Evolutionary conservation across 2,888 invertebrate genomes (phyloP).

Genomic region (Alsophila aescularia): DNA sequence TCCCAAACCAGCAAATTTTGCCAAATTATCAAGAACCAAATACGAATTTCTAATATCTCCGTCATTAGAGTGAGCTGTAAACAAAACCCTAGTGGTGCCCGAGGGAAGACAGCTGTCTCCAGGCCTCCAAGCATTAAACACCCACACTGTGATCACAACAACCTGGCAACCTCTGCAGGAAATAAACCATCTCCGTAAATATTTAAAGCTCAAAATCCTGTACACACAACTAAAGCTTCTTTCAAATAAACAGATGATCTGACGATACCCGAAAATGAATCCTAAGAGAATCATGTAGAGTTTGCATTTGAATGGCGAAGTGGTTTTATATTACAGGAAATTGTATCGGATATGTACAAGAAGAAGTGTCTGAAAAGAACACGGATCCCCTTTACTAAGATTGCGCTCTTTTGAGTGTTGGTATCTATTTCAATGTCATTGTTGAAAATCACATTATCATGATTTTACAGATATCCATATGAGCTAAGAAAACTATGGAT

Average conservation of each 20-base stretch:
- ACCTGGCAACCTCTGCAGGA: slow-evolving; percentile 32
- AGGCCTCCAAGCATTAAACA: slow-evolving; percentile 78
- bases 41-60: slow-evolving; percentile 53
- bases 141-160: slow-evolving; percentile 63
- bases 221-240: not conserved
- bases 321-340: slow-evolving; percentile 58
- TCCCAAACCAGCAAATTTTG: not conserved
- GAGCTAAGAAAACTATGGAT: no score
- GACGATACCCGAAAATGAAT: slow-evolving; percentile 43
- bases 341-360: slow-evolving; percentile 59
- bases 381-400: slow-evolving; percentile 39
- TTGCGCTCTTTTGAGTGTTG: slow-evolving; percentile 30
- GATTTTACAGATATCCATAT: no score
- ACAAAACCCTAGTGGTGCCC: slow-evolving; percentile 75
- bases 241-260: slow-evolving; percentile 27
- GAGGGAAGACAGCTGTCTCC: slow-evolving; percentile 81
- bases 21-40: not conserved
- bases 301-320: slow-evolving; percentile 37
- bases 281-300: slow-evolving; percentile 42
- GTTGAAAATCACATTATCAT: slow-evolving; percentile 4
- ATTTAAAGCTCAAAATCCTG: slow-evolving; percentile 36
- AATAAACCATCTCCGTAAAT: slow-evolving; percentile 31
- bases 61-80: slow-evolving; percentile 76
- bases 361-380: slow-evolving; percentile 55
- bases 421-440: slow-evolving; percentile 10